Evolutionary conservation across 2,113 vertebrate genomes (phyloP), one percentile per base, ranked within the genome.

Genomic region (Galeopterus variegatus): DNA sequence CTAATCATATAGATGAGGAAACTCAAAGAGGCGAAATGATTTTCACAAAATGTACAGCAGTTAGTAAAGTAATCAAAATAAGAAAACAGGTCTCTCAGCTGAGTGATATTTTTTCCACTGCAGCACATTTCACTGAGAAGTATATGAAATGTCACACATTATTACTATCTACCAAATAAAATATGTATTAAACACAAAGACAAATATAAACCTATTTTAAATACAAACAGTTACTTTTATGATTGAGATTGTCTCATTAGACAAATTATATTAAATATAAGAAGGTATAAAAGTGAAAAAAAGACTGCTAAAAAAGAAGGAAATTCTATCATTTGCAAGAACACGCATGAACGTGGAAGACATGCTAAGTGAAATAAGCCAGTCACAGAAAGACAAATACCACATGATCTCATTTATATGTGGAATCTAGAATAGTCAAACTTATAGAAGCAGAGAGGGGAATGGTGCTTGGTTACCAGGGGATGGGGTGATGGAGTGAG

Each of bases 281-380:
- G 18, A 89, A 82, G 95, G 45, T 64, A 89, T 56, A 83, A 92
- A 91, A 96, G n/a, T 93, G 15, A 76, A 82, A 92, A 81, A 83
- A 58, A 67, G 0, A 15, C 4, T 24, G 48, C 64, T 64, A 82
- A 54, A 81, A 84, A 64, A 79, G 33, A 36, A 94, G 45, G 23
- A 48, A 76, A n/a, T 91, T 8, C 65, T 54, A 33, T 54, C 52
- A 72, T 72, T 58, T 72, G 15, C 7, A 23, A 58, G 21, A 72
- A 31, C 24, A 21, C 58, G 14, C 7, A 69, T 69, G 15, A 72
- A 87, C 23, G 5, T 72, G n/a, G 52, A 45, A 54, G 52, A 87
- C 15, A 56, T 56, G 17, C 41, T 72, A 56, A 79, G 76, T 79
- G 50, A 79, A 79, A 56, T 56, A 79, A 72, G 26, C n/a, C 36